Conservation (phyloP, 2,888 invertebrate genomes). For the Pristionchus maxplancki region DNA sequence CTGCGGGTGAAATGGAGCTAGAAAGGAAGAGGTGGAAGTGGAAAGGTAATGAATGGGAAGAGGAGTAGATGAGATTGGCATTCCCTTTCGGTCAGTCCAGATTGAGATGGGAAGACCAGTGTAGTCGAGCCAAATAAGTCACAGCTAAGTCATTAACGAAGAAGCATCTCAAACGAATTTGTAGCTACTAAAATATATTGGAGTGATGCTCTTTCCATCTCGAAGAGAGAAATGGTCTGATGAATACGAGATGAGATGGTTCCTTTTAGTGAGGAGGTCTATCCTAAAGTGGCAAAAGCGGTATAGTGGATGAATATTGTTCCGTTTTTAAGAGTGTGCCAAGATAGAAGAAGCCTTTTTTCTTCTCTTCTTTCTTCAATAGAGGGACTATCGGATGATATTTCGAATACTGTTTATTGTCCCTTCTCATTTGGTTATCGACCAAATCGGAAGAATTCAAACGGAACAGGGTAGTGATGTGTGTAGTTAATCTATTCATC, state of each 20-base stretch:
- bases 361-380: not conserved
- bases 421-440: not conserved
- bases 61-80: slow-evolving; percentile 9
- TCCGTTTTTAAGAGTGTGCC: not conserved
- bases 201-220: not conserved
- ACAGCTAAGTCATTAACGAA: slow-evolving; percentile 38
- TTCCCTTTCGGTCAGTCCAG: not conserved
- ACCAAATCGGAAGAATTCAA: slow-evolving; percentile 41
- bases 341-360: not conserved
- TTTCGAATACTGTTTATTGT: not conserved
- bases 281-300: slow-evolving; percentile 24
- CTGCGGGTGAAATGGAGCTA: not conserved
- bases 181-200: not conserved
- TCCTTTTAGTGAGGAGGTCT: not conserved
- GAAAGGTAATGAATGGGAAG: slow-evolving; percentile 41
- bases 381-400: not conserved
- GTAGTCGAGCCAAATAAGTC: slow-evolving; percentile 19
- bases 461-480: slow-evolving; percentile 18
- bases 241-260: slow-evolving; percentile 48
- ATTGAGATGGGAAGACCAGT: slow-evolving; percentile 30
- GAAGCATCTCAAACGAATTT: slow-evolving; percentile 36
- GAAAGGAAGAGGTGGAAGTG: slow-evolving; percentile 33
- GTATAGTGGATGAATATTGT: not conserved
- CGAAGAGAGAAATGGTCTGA: slow-evolving; percentile 42
- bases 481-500: slow-evolving; percentile 36